phyloP scores from a whole-genome alignment of 2,797 vertebrate genomes.

The Ambastaia sidthimunki region DNA sequence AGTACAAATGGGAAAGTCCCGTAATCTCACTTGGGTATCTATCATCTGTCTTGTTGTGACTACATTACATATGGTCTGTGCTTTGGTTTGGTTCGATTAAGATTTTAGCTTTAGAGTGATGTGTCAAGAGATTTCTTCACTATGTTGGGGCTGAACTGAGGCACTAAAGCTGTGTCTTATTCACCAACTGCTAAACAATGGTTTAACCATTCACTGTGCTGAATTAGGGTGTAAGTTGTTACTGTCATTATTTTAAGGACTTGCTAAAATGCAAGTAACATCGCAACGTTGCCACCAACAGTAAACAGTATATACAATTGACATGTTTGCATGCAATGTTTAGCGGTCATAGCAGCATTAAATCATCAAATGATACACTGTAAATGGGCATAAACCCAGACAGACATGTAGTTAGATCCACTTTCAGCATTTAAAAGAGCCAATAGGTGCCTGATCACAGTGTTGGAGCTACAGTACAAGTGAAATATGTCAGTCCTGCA shows the following conservation, averaged over 20 bases:
- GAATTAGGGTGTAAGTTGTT: neutral
- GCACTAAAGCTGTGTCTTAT: neutral
- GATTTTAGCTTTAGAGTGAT: conserved; percentile 8
- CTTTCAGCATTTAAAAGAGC: no score
- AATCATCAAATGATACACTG: no score
- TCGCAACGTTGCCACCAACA: neutral
- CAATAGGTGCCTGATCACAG: no score
- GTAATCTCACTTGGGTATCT: conserved; percentile 30
- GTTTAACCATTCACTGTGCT: neutral
- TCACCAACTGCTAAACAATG: neutral
- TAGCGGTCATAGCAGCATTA: no score
- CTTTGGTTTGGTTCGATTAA: conserved; percentile 14
- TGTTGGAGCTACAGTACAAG: no score
- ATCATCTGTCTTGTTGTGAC: conserved; percentile 17
- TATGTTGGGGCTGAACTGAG: neutral
- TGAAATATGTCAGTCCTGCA: no score
- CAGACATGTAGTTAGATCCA: no score
- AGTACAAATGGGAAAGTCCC: conserved; percentile 40
- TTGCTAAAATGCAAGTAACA: neutral
- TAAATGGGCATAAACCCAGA: no score
- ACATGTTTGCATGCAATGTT: no score
- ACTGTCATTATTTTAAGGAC: neutral
- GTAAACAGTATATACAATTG: neutral
- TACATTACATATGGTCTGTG: conserved; percentile 5
- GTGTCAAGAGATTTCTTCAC: neutral